phyloP scores from a whole-genome alignment of 1,140 invertebrate genomes.

The Aleiodes sp. region DNA sequence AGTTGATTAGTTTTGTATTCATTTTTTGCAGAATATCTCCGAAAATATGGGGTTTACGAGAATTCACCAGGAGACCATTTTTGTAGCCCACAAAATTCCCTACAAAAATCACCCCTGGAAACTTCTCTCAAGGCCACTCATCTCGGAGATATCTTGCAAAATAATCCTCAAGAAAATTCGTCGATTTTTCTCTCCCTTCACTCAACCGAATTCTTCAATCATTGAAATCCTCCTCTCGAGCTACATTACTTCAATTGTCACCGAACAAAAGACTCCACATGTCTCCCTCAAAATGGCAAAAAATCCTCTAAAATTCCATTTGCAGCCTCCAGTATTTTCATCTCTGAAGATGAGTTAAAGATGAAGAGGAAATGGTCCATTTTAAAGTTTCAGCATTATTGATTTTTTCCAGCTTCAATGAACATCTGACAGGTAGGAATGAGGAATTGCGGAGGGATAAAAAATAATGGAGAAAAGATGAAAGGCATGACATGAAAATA shows the following conservation, averaged over 20 bases:
- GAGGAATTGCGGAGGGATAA: not conserved
- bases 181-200: too few relatives aligned
- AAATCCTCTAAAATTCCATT: not conserved
- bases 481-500: slow-evolving; percentile 42
- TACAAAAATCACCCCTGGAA: too few relatives aligned
- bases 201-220: too few relatives aligned
- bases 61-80: too few relatives aligned
- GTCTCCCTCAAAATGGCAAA: not conserved
- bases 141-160: too few relatives aligned
- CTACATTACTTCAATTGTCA: not conserved
- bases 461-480: slow-evolving; percentile 29
- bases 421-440: slow-evolving; percentile 34
- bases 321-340: not conserved
- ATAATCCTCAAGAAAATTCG: too few relatives aligned
- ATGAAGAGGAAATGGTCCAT: slow-evolving; percentile 19
- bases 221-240: too few relatives aligned
- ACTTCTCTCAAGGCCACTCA: too few relatives aligned
- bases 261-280: slow-evolving; percentile 12
- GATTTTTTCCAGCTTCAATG: slow-evolving; percentile 47
- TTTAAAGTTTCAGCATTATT: slow-evolving; percentile 36
- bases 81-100: too few relatives aligned
- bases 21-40: too few relatives aligned
- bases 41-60: too few relatives aligned
- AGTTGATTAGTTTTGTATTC: too few relatives aligned
- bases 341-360: slow-evolving; percentile 25